Evolutionary conservation across 1,140 invertebrate genomes (phyloP).

Genomic region (Neodiprion fabricii): DNA sequence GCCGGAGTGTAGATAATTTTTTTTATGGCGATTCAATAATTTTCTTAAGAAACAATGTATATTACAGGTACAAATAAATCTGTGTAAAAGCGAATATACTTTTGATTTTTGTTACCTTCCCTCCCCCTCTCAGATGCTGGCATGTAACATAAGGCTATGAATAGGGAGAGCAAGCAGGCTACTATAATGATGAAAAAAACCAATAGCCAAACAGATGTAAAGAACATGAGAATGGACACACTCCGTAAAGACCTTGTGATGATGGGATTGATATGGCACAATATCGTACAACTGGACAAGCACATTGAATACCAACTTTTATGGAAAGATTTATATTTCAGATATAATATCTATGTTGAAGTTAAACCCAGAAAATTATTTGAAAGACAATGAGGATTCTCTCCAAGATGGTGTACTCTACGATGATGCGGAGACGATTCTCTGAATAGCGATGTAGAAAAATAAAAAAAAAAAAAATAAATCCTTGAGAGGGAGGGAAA

Average conservation of each 20-base stretch:
- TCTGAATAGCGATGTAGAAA: neutral
- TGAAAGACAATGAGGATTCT: neutral
- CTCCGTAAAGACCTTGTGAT: constrained; percentile 13
- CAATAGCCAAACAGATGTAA: neutral
- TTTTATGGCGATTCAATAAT: no score
- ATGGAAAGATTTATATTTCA: no score
- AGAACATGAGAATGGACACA: neutral
- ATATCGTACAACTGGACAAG: constrained; percentile 53
- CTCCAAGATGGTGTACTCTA: neutral
- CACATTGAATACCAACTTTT: constrained; percentile 19
- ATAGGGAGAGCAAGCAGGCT: constrained; percentile 37
- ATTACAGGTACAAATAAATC: no score
- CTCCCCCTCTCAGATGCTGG: constrained; percentile 64
- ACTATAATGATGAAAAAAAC: constrained; percentile 24
- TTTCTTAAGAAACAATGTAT: no score
- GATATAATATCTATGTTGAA: neutral
- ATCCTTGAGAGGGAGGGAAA: neutral
- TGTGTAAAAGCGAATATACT: constrained; percentile 10
- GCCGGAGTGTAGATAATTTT: no score
- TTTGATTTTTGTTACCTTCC: constrained; percentile 56
- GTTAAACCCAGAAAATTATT: neutral
- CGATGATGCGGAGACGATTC: no score
- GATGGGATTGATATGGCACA: constrained; percentile 28
- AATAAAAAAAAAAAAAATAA: no score
- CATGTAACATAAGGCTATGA: constrained; percentile 58